Evolutionary conservation across 2,888 invertebrate species (phyloP), one percentile per base, ranked within the genome.

Genomic region (Globia sparganii): DNA sequence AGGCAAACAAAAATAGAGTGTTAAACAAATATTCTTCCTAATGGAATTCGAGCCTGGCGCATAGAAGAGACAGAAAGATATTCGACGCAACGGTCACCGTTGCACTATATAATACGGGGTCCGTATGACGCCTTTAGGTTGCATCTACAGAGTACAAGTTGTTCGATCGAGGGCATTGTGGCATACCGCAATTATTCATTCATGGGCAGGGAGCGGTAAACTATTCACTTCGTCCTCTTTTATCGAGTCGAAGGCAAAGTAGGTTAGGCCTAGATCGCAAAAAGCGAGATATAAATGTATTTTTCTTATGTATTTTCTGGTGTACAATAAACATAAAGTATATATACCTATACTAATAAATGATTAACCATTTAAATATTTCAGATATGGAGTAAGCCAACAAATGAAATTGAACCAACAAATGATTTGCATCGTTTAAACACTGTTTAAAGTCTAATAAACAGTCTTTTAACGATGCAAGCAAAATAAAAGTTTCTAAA

Each of bases 161-260:
- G 28, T 53, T 80, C 65, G 65, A 80, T 80, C 21, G 43, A 37
- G 37, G 70, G 43, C 34, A 43, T 25, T 40, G 61, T 37, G 34
- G 28, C 69, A 49, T 25, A 40, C 0, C 15, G 15, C 34, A n/a
- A 40, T 56, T 56, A 58, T 31, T 65, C 11, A 64, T 64, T 58
- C 56, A 72, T 49, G 46, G n/a, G 46, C 21, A 18, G 31, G 25
- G 40, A 46, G 37, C 46, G 31, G 9, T 49, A 56, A 64, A 58
- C 64, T 78, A 72, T 78, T 25, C 64, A 72, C 40, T 65, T 71
- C 18, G 37, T 31, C 9, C 18, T 28, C 11, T 46, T 46, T 59
- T 49, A 49, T 74, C 46, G 28, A 37, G 25, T 18, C 46, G 11
- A 73, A 73, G 34, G 46, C 4, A 53, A 25, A 53, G 53, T 53